Base-by-base conservation (phyloP, 1,140 invertebrate genomes). In the Lordiphosa mommai region DNA sequence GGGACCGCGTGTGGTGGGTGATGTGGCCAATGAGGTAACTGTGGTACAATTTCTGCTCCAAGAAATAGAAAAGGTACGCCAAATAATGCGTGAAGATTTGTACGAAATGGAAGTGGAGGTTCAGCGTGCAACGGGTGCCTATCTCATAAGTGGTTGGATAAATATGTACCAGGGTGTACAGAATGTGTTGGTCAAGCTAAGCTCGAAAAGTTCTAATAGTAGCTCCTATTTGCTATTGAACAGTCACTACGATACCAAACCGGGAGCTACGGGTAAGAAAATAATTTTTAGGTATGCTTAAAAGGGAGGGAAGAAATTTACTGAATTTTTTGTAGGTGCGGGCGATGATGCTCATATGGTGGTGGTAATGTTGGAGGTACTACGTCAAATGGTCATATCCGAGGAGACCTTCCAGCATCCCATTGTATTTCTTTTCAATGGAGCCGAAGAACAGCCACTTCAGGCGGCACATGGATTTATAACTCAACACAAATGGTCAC, bases 241-340 rank as follows among this genome's bases (percentile, higher is more conserved):
- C 90, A 98, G 97, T 88, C 97, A 99, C 90, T 98, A 95, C 90
- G 97, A 99, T 90, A 93, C 95, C 37, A 95, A 97, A 77, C 91
- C 94, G 33, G 94, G 94, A 71, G 97, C 96, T 69, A 90, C 91
- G 20, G 91, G 91, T 91, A 49, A 53, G 36, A 33, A 1, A 3
- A 4, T 9, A 6, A 20, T n/a, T n/a, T n/a, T n/a, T n/a, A n/a
- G 10, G 6, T 27, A 27, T 27, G 4, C 23, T 1, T 27, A 27
- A 6, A 27, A 27, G 6, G 23, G 7, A 5, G 6, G 23, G 1
- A 27, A 6, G 5, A n/a, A n/a, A n/a, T 27, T 7, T 7, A 7
- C n/a, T n/a, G 23, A 27, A 6, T 27, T 7, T 27, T 5, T 2
- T 27, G 2, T 7, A 96, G 95, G 95, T 74, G 95, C 93, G 9